phyloP scores from a whole-genome alignment of 1,140 invertebrate genomes.

The Cydia amplana region DNA sequence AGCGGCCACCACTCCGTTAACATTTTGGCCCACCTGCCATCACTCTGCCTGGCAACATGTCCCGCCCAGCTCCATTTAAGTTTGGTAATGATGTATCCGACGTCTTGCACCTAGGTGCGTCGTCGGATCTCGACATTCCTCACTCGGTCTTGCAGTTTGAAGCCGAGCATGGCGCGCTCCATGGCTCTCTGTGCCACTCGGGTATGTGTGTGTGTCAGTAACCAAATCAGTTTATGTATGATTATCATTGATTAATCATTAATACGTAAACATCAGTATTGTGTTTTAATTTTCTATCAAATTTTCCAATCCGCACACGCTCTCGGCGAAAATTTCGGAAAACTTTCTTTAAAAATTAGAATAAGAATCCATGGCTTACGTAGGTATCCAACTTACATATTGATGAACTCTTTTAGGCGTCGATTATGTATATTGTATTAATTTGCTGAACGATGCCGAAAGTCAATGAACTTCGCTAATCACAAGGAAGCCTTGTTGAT shows the following conservation, averaged over 20 bases:
- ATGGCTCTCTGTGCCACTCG: too few relatives aligned
- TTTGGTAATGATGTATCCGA: too few relatives aligned
- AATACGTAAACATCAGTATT: neutral
- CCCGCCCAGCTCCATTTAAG: too few relatives aligned
- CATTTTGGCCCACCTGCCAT: too few relatives aligned
- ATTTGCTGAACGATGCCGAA: neutral
- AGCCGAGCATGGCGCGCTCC: too few relatives aligned
- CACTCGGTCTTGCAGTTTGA: too few relatives aligned
- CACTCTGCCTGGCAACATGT: too few relatives aligned
- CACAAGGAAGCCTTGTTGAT: neutral
- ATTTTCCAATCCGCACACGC: neutral
- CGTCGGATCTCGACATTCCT: too few relatives aligned
- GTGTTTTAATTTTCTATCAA: neutral
- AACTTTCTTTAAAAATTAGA: neutral
- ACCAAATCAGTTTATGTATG: neutral
- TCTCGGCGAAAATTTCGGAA: neutral
- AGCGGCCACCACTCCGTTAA: too few relatives aligned
- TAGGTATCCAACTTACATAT: conserved; percentile 1
- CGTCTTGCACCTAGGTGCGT: too few relatives aligned
- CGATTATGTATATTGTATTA: conserved; percentile 15
- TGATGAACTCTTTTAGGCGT: neutral
- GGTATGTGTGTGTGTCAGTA: too few relatives aligned
- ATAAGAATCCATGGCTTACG: neutral
- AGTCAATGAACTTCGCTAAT: neutral
- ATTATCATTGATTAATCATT: neutral